These are phyloP conservation scores for Poecilia picta DNA, from an alignment of 2,797 vertebrate genomes.

Conservation along the genomic window DNA sequence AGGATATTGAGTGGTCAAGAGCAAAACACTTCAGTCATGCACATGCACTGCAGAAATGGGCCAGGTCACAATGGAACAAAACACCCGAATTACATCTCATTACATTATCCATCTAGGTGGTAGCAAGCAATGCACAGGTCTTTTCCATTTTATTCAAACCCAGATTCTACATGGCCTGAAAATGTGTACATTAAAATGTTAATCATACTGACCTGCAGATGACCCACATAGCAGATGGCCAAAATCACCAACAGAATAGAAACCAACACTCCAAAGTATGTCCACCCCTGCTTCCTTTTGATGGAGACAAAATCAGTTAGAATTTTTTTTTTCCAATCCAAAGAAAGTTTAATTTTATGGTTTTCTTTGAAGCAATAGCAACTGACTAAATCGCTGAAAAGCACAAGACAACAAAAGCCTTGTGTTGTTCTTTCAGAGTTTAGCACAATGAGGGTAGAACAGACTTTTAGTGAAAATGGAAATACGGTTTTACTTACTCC, in stretches of 20 bases:
- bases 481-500: slow-evolving; percentile 79
- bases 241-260: slow-evolving; percentile 84
- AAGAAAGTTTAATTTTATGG: not conserved
- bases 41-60: not conserved
- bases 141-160: slow-evolving; percentile 6
- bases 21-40: slow-evolving; percentile 11
- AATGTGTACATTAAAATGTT: not conserved
- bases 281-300: slow-evolving; percentile 80
- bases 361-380: slow-evolving; percentile 5
- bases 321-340: not conserved
- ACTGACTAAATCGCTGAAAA: not conserved
- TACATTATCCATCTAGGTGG: not conserved
- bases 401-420: not conserved
- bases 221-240: slow-evolving; percentile 87
- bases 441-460: not conserved
- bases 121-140: not conserved
- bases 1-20: slow-evolving; percentile 8
- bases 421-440: not conserved
- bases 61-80: slow-evolving; percentile 1
- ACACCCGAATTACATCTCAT: not conserved
- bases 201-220: slow-evolving; percentile 86
- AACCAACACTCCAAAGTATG: slow-evolving; percentile 85
- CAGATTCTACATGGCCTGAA: not conserved
- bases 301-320: slow-evolving; percentile 26
- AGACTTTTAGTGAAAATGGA: not conserved